These are phyloP conservation scores for Rugalucina vietnamica DNA, from an alignment of 2,888 invertebrate genomes.

Conservation along the genomic window DNA sequence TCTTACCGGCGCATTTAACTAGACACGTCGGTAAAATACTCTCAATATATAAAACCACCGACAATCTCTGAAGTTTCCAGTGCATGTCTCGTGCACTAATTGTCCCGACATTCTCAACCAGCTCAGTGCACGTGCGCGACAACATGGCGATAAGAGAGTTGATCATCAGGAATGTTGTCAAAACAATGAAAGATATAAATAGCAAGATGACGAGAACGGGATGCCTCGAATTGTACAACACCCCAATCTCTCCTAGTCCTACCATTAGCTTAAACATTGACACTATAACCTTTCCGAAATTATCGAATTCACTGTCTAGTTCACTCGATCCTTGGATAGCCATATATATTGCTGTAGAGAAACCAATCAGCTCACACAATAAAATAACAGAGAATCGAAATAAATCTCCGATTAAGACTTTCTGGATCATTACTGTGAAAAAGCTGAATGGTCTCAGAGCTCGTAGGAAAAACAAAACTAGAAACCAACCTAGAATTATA, in stretches of 20 bases:
- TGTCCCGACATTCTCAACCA: conserved; percentile 58
- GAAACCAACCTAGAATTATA: conserved; percentile 70
- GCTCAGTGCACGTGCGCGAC: conserved; percentile 66
- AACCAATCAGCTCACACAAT: conserved; percentile 65
- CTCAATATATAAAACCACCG: conserved; percentile 61
- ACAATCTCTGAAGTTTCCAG: conserved; percentile 60
- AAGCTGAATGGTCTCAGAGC: conserved; percentile 71
- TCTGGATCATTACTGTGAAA: conserved; percentile 73
- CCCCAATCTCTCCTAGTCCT: conserved; percentile 64
- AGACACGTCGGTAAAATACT: conserved; percentile 40
- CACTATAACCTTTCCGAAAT: conserved; percentile 55
- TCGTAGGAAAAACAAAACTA: conserved; percentile 69
- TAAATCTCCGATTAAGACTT: conserved; percentile 67
- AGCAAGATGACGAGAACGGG: conserved; percentile 63
- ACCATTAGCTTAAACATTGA: conserved; percentile 73
- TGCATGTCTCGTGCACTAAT: conserved; percentile 54
- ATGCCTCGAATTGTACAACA: conserved; percentile 56
- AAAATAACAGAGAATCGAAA: conserved; percentile 68
- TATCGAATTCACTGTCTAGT: conserved; percentile 38
- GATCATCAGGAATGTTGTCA: conserved; percentile 70
- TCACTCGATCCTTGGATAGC: conserved; percentile 55
- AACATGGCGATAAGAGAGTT: conserved; percentile 74
- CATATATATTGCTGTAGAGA: conserved; percentile 72
- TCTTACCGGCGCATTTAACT: conserved; percentile 30
- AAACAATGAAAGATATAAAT: conserved; percentile 63